Percentiles rank a stretch among this genome's conserved stretches.
phyloP scores from a whole-genome alignment of 2,888 invertebrate species.

The Rhogogaster chlorosoma region DNA sequence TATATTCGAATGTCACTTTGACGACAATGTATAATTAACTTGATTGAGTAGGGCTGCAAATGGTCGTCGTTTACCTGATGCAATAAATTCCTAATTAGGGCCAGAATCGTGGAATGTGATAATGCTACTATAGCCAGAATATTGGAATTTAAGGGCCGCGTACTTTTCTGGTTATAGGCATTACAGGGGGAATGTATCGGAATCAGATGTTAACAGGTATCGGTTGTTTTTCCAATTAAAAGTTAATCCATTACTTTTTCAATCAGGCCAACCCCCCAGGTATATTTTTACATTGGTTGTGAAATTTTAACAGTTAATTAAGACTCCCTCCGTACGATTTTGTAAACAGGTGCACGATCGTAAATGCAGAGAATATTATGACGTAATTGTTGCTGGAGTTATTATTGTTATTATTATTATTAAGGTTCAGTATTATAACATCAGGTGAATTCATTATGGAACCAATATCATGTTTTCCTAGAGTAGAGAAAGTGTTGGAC shows the following conservation, averaged over 20 bases:
- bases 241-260: constrained; percentile 31
- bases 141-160: background rate
- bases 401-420: background rate
- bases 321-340: background rate
- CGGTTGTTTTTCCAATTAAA: constrained; percentile 9
- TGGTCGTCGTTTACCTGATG: background rate
- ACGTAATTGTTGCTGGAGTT: background rate
- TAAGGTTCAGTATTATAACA: background rate
- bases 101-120: background rate
- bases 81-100: background rate
- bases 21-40: background rate
- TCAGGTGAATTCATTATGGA: background rate
- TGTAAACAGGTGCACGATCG: background rate
- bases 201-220: background rate
- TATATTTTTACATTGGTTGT: background rate
- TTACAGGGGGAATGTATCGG: background rate
- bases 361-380: background rate
- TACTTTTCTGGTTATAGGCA: background rate
- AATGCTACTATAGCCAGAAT: background rate
- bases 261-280: background rate
- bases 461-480: background rate
- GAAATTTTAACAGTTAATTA: background rate
- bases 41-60: background rate
- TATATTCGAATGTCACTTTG: background rate
- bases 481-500: background rate